Evolutionary conservation across 2,113 vertebrate species (phyloP).

Genomic region (Myrmecobius fasciatus): DNA sequence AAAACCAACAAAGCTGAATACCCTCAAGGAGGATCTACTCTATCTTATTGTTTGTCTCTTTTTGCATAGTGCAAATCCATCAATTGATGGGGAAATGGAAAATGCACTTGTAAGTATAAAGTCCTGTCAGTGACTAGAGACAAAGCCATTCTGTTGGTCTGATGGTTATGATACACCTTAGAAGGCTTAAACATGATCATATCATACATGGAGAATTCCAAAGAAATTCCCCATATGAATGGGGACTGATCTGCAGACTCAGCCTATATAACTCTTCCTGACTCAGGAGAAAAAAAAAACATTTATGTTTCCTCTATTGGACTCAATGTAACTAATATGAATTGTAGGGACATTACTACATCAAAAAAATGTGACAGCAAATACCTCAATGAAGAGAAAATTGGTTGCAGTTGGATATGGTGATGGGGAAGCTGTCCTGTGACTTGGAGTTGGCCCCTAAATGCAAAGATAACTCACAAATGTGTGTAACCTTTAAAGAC

Average conservation of each 20-base stretch:
- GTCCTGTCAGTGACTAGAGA: background rate
- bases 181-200: background rate
- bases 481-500: slow-evolving; percentile 1
- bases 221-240: background rate
- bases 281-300: background rate
- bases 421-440: background rate
- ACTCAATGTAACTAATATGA: background rate
- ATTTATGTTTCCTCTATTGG: background rate
- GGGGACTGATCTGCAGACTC: rapidly evolving
- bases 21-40: background rate
- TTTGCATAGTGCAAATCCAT: no score
- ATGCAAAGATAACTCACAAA: background rate
- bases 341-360: background rate
- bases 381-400: background rate
- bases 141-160: background rate
- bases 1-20: background rate
- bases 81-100: background rate
- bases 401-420: background rate
- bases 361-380: background rate
- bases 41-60: background rate
- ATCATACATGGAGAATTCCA: background rate
- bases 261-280: background rate
- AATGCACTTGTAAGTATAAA: background rate
- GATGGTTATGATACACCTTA: background rate
- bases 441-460: background rate